Base-by-base conservation (phyloP, 2,888 invertebrate species). In the Bimastos eiseni region DNA sequence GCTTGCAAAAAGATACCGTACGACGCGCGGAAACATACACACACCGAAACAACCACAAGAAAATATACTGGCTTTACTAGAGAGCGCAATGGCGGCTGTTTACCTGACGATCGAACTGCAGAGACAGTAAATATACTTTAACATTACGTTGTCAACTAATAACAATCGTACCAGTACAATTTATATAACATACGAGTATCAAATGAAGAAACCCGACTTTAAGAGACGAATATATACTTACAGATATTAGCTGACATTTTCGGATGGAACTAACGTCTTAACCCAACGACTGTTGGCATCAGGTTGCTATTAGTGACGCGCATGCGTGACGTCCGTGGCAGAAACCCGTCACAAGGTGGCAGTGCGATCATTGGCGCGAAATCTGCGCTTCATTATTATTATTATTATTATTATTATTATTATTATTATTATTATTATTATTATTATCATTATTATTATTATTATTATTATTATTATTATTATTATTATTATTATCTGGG, bases 301-400 rank as follows among this genome's bases (percentile, higher is more conserved):
- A n/a, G n/a, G 70, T 70, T 70, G 70, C 70, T 70, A 70, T 70
- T 70, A 70, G 70, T 70, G 70, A 70, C 70, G 70, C 70, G 70
- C 70, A 70, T 70, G 70, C 70, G 70, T 17, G n/a, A 70, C 70
- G n/a, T 13, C 70, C 30, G n/a, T 17, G 11, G 70, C 70, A n/a
- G n/a, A n/a, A 70, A 70, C 70, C 70, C 30, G 70, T 70, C 70
- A n/a, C 70, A 13, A 70, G 70, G 70, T 70, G 70, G 70, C 70
- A n/a, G 70, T 70, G 70, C 70, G 30, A 70, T 70, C 70, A n/a
- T n/a, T 70, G 70, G 70, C 70, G 70, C 70, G 70, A 70, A 70
- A 70, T 70, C 30, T 11, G 17, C 70, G 70, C 70, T 41, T 41
- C 41, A 41, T 41, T 41, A 11, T 41, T 41, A 41, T 41, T n/a